Conservation (phyloP, 2,888 invertebrate species). For the Parnassius mnemosyne region DNA sequence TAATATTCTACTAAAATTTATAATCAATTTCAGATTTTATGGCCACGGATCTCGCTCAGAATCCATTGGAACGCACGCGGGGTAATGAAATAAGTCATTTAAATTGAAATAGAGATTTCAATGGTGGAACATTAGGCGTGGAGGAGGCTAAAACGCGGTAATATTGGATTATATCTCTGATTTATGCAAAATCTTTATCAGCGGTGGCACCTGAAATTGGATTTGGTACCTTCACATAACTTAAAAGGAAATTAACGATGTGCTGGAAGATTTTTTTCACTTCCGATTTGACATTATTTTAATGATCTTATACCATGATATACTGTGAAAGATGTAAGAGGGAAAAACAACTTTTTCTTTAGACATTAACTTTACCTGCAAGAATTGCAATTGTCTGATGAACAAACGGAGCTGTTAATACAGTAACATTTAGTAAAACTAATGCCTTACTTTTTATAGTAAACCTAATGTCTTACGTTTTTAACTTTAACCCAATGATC, state of each 20-base stretch:
- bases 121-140: slow-evolving; percentile 69
- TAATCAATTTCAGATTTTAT: slow-evolving; percentile 74
- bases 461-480: no score
- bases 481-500: no score
- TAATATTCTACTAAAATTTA: slow-evolving; percentile 69
- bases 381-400: no score
- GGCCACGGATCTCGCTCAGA: slow-evolving; percentile 53
- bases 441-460: no score
- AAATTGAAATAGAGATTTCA: slow-evolving; percentile 77
- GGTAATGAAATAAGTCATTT: slow-evolving; percentile 78
- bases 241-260: slow-evolving; percentile 38
- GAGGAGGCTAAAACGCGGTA: slow-evolving; percentile 64
- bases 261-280: not conserved
- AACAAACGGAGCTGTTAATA: no score
- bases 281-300: not conserved
- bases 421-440: no score
- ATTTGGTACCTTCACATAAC: slow-evolving; percentile 65
- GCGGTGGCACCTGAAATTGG: slow-evolving; percentile 69
- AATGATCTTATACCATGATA: not conserved
- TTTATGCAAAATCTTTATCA: slow-evolving; percentile 79
- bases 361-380: no score
- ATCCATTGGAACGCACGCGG: slow-evolving; percentile 54
- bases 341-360: no score
- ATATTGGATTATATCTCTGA: slow-evolving; percentile 78
- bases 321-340: no score